These are phyloP conservation scores for Chesias legatella DNA, from an alignment of 2,888 invertebrate species.

Conservation along the genomic window DNA sequence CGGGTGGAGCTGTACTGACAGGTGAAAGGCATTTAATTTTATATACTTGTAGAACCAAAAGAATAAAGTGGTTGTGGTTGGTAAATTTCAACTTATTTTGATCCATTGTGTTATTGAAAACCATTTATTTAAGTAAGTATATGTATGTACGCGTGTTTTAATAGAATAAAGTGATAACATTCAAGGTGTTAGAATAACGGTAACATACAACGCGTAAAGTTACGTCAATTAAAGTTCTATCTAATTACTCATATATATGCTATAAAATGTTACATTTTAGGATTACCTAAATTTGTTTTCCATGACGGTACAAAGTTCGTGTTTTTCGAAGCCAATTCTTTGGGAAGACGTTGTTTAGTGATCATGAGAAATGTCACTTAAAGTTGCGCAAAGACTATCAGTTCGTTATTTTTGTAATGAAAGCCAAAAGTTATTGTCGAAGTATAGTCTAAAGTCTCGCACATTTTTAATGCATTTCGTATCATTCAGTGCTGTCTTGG, in stretches of 20 bases:
- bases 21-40: too few relatives aligned
- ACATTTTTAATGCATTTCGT: constrained; percentile 39
- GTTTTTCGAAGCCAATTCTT: constrained; percentile 50
- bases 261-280: constrained; percentile 28
- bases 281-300: constrained; percentile 39
- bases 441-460: constrained; percentile 73
- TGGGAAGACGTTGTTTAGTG: constrained; percentile 59
- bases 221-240: constrained; percentile 52
- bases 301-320: constrained; percentile 37
- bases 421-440: constrained; percentile 72
- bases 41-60: too few relatives aligned
- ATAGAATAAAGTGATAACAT: constrained; percentile 74
- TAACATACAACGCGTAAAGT: constrained; percentile 40
- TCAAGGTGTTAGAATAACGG: constrained; percentile 58
- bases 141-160: constrained; percentile 51
- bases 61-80: too few relatives aligned
- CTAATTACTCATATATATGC: constrained; percentile 38
- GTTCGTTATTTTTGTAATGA: constrained; percentile 35
- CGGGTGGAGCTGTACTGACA: too few relatives aligned
- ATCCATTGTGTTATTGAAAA: constrained; percentile 65
- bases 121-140: constrained; percentile 59
- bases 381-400: constrained; percentile 27
- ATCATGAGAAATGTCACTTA: constrained; percentile 15
- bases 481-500: constrained; percentile 7
- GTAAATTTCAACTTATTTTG: too few relatives aligned